A percentile compares a stretch with the other conserved stretches of the same genome.
Evolutionary conservation across 2,888 invertebrate genomes (phyloP).

Genomic region (Lottia gigantea): DNA sequence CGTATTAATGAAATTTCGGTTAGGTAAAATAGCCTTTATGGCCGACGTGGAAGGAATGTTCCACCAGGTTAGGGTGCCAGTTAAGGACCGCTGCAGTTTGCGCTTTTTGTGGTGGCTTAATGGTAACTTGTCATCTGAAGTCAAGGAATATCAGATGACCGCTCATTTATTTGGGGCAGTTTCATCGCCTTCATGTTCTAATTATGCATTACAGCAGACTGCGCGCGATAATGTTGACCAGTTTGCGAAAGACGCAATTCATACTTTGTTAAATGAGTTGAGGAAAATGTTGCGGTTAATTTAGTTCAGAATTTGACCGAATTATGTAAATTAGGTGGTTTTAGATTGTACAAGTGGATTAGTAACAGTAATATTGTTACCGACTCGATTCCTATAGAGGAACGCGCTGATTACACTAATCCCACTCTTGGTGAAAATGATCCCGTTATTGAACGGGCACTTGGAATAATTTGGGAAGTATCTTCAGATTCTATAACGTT

Average conservation of each 20-base stretch:
- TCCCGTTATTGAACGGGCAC: slow-evolving; percentile 16
- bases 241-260: neutral
- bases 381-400: slow-evolving; percentile 17
- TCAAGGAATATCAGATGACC: slow-evolving; percentile 16
- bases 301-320: slow-evolving; percentile 20
- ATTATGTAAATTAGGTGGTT: slow-evolving; percentile 19
- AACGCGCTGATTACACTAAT: slow-evolving; percentile 12
- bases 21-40: slow-evolving; percentile 10
- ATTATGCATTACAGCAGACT: slow-evolving; percentile 2
- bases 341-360: slow-evolving; percentile 23
- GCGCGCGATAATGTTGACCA: neutral
- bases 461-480: slow-evolving; percentile 25
- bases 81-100: slow-evolving; percentile 16
- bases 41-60: slow-evolving; percentile 15
- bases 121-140: slow-evolving; percentile 11
- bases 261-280: slow-evolving; percentile 20
- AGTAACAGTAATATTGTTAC: slow-evolving; percentile 21
- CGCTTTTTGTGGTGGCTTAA: slow-evolving; percentile 22
- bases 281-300: neutral
- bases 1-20: neutral
- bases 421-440: slow-evolving; percentile 15
- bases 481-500: slow-evolving; percentile 15
- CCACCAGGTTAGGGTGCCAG: slow-evolving; percentile 18
- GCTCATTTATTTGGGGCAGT: slow-evolving; percentile 23
- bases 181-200: slow-evolving; percentile 20